Conservation (phyloP, 2,113 vertebrate genomes). For the Tetrax tetrax region DNA sequence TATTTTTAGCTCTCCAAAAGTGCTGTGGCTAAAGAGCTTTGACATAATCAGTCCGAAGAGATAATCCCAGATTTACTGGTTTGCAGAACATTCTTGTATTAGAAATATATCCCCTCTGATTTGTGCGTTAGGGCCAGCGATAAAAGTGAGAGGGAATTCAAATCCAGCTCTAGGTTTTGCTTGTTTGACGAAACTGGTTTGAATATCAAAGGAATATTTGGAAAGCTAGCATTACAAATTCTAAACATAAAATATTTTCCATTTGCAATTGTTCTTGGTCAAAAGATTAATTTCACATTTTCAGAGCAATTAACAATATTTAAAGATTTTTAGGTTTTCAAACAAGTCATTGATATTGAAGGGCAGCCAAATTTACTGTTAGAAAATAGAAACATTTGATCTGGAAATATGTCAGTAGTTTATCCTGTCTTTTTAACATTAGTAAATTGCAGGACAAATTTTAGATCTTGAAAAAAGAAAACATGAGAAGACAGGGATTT, state of each 20-base stretch:
- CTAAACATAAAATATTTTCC: background rate
- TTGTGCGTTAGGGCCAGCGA: constrained; percentile 38
- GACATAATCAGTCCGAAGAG: constrained; percentile 75
- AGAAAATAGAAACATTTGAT: constrained; percentile 55
- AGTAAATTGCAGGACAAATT: constrained; percentile 58
- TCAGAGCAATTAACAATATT: constrained; percentile 28
- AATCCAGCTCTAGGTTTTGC: constrained; percentile 7
- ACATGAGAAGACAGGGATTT: constrained; percentile 37
- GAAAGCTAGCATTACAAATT: constrained; percentile 8
- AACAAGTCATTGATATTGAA: constrained; percentile 5
- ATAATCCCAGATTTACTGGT: constrained; percentile 77
- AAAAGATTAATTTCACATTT: constrained; percentile 38
- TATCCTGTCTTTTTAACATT: constrained; percentile 50
- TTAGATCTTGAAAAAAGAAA: constrained; percentile 56
- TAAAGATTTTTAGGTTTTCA: constrained; percentile 48
- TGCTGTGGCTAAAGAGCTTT: constrained; percentile 73
- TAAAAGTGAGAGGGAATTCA: constrained; percentile 27
- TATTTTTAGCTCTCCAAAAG: constrained; percentile 68
- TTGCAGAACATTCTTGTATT: constrained; percentile 73
- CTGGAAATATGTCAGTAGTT: constrained; percentile 33
- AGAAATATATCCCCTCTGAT: constrained; percentile 68
- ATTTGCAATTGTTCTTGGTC: background rate
- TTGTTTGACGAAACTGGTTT: constrained; percentile 38
- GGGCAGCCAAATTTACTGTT: constrained; percentile 41
- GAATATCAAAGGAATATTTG: constrained; percentile 24